Conservation (phyloP, 2,797 vertebrate species). For the Coendou prehensilis region DNA sequence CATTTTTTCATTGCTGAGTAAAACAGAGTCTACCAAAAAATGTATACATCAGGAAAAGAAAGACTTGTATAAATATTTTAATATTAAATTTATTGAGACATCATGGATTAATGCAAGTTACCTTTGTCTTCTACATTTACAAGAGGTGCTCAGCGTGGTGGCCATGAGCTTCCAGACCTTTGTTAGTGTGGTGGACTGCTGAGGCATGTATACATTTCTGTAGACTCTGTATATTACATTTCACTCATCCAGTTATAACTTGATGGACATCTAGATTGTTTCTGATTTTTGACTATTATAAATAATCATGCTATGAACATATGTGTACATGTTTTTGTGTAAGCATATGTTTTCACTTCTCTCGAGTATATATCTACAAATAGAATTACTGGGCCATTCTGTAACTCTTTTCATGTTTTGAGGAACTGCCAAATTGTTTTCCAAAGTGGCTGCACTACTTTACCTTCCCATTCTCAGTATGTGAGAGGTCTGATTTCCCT, state of each 20-base stretch:
- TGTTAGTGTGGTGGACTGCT: not conserved
- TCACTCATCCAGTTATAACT: not conserved
- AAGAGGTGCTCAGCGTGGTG: not conserved
- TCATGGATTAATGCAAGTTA: not conserved
- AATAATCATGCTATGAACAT: not conserved
- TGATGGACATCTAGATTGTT: not conserved
- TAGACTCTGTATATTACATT: not conserved
- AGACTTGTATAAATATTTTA: not conserved
- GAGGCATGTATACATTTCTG: too few species aligned
- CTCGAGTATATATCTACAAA: not conserved
- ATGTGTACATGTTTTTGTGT: not conserved
- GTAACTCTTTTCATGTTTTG: not conserved
- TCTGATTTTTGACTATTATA: not conserved
- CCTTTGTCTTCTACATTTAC: not conserved
- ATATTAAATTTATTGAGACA: not conserved
- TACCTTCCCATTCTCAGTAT: not conserved
- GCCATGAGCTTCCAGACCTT: not conserved
- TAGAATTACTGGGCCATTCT: not conserved
- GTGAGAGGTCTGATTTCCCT: not conserved
- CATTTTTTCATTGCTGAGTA: conserved; percentile 37
- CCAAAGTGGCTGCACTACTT: not conserved
- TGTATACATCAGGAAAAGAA: not conserved
- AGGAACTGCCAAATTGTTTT: not conserved
- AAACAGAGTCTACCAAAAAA: not conserved
- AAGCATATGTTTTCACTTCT: not conserved